Evolutionary conservation across 2,888 invertebrate species (phyloP).

Genomic region (Neria commutata): DNA sequence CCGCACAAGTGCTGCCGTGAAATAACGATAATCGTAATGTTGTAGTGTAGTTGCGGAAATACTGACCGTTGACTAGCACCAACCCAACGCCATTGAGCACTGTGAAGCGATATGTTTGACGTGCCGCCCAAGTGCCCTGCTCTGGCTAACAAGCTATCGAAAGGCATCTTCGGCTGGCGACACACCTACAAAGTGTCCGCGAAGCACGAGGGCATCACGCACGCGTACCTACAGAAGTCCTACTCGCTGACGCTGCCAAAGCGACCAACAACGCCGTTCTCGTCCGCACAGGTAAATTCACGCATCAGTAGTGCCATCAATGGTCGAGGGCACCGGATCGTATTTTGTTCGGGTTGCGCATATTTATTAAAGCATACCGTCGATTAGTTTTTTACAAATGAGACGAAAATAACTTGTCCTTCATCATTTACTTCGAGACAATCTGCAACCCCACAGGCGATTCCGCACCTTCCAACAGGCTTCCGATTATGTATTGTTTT

Average conservation of each 20-base stretch:
- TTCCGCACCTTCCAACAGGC: no score
- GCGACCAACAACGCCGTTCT: constrained; percentile 50
- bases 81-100: constrained; percentile 4
- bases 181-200: constrained; percentile 82
- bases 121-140: constrained; percentile 74
- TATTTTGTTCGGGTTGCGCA: neutral
- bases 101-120: constrained; percentile 64
- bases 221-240: constrained; percentile 60
- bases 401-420: no score
- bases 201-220: constrained; percentile 69
- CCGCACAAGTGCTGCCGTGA: constrained; percentile 22
- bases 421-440: no score
- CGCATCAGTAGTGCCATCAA: neutral
- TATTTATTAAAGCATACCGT: no score
- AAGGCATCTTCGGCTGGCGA: constrained; percentile 79
- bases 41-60: constrained; percentile 1
- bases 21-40: constrained; percentile 14
- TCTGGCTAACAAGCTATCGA: constrained; percentile 77
- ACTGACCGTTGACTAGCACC: constrained; percentile 3
- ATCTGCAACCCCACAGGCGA: no score
- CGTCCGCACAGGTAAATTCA: constrained; percentile 52
- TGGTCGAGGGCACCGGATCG: neutral
- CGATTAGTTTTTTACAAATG: no score
- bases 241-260: constrained; percentile 61
- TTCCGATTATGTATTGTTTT: no score